Conservation (phyloP, 2,888 invertebrate genomes). For the Tetranychus truncatus region DNA sequence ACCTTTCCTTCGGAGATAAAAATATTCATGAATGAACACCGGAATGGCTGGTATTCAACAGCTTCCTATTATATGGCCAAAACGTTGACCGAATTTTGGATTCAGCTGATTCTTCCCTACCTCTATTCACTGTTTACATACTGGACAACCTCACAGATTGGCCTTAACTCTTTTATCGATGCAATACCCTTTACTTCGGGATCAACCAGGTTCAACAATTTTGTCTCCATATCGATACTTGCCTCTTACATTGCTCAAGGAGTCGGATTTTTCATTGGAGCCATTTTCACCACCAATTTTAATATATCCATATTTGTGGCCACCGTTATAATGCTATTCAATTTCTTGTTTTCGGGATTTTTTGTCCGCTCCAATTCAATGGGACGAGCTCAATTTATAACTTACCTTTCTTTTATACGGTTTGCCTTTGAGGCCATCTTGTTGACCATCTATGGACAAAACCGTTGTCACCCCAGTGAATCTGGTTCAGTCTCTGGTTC, state of each 20-base stretch:
- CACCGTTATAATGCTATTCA: slow-evolving; percentile 13
- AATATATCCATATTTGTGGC: slow-evolving; percentile 15
- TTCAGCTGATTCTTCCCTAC: slow-evolving; percentile 13
- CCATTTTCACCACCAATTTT: slow-evolving; percentile 11
- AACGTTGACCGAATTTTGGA: slow-evolving; percentile 4
- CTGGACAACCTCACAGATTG: slow-evolving; percentile 5
- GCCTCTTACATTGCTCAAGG: slow-evolving; percentile 13
- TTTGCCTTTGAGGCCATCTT: slow-evolving; percentile 78
- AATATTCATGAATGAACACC: slow-evolving; percentile 59
- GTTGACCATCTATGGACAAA: slow-evolving; percentile 61
- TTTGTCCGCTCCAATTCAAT: slow-evolving; percentile 10
- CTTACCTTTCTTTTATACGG: slow-evolving; percentile 79
- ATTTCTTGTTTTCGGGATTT: slow-evolving; percentile 11
- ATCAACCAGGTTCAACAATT: background rate
- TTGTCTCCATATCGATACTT: background rate
- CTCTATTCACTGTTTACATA: slow-evolving; percentile 10
- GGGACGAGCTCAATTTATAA: slow-evolving; percentile 10
- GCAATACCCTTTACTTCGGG: background rate
- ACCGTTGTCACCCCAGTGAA: slow-evolving; percentile 34
- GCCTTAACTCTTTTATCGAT: background rate
- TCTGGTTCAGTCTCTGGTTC: background rate
- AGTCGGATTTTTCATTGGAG: slow-evolving; percentile 14
- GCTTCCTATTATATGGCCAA: slow-evolving; percentile 58
- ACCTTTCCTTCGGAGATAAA: slow-evolving; percentile 70
- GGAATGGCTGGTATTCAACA: slow-evolving; percentile 73